Conservation (phyloP, 2,888 invertebrate genomes). For the Pseudanteris insignis region DNA sequence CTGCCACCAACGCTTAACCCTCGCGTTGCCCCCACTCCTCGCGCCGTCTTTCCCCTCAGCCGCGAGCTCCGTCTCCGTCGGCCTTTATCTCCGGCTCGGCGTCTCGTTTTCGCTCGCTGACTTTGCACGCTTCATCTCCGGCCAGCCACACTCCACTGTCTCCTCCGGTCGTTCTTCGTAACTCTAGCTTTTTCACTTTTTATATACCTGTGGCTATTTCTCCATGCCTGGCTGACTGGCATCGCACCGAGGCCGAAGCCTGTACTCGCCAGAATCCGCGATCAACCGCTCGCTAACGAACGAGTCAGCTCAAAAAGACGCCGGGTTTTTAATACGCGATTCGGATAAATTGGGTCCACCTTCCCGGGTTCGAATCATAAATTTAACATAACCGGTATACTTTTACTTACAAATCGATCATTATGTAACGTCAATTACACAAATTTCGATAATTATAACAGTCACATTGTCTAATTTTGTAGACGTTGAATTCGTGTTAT, state of each 20-base stretch:
- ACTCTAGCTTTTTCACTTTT: conserved; percentile 43
- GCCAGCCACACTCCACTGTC: conserved; percentile 34
- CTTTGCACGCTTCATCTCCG: conserved; percentile 40
- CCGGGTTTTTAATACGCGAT: background rate
- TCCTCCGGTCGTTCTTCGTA: conserved; percentile 23
- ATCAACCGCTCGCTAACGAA: conserved; percentile 6
- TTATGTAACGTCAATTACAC: too few relatives aligned
- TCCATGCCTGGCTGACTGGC: conserved; percentile 49
- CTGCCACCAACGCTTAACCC: conserved; percentile 26
- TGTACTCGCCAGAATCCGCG: conserved; percentile 23
- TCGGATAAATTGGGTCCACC: too few relatives aligned
- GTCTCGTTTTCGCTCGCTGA: conserved; percentile 25
- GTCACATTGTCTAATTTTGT: too few relatives aligned
- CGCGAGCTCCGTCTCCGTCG: conserved; percentile 35
- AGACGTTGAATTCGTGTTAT: too few relatives aligned
- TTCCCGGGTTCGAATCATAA: too few relatives aligned
- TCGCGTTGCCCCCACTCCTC: conserved; percentile 11
- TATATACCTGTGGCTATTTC: conserved; percentile 47
- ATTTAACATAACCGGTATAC: too few relatives aligned
- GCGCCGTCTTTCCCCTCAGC: conserved; percentile 20
- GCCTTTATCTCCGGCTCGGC: conserved; percentile 8
- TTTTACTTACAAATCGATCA: too few relatives aligned
- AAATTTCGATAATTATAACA: too few relatives aligned
- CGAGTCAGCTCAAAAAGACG: too few relatives aligned
- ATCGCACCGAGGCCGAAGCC: conserved; percentile 27